Evolutionary conservation across 1,140 invertebrate species (phyloP), one percentile per base, ranked within the genome.

Genomic region (Zaprionus capensis): DNA sequence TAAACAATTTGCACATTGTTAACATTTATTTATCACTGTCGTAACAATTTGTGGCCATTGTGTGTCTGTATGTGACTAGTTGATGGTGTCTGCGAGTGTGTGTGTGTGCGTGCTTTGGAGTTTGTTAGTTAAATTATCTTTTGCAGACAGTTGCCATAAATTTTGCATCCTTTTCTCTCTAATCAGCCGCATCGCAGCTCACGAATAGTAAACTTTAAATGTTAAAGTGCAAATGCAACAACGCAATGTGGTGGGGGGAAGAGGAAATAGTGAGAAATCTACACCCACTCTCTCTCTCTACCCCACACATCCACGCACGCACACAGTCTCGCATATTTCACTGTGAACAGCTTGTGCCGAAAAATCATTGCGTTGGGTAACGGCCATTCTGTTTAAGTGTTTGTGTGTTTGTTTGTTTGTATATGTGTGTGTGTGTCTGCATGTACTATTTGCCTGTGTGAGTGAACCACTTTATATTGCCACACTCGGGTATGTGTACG

Each of bases 11-110:
- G 73, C 73, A 76, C 73, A 76, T 76, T 76, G 73, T 76, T 76
- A 76, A 76, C 73, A 76, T 76, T 76, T 76, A 76, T 76, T 76
- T 76, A 76, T 76, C 73, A 76, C 73, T 76, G 73, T 76, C 68
- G 68, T 71, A 71, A 65, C 59, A 76, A 71, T 65, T 76, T 76
- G 71, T 70, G 58, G 66, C 66, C 58, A 61, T 70, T 73, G 44
- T 58, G 46, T 61, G 71, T 55, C 28, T 57, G 69, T 36, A 28
- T 34, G 51, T 57, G 41, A 46, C 41, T 46, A 46, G 41, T 46
- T 46, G 41, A 46, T 46, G 41, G 38, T 41, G 38, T 28, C 53
- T 46, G 49, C 22, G 15, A 5, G 63, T 36, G 41, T 41, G 66
- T 38, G 36, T 31, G 64, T 31, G 53, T 56, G 59, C 14, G 20